Percentiles rank a stretch among this genome's conserved stretches.
phyloP scores from a whole-genome alignment of 2,888 invertebrate genomes.

The Drosophila rubida region DNA sequence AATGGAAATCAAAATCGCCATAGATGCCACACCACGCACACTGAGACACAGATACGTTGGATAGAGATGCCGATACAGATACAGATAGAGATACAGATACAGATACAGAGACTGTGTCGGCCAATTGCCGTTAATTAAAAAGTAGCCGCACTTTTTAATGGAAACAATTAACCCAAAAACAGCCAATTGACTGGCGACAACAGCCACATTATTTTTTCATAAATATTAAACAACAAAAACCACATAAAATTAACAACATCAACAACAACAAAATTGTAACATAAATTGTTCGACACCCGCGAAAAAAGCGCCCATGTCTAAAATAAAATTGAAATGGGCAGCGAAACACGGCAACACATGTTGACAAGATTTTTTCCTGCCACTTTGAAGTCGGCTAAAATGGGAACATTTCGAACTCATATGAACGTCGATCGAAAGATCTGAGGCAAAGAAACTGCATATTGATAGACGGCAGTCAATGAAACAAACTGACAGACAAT shows the following conservation, averaged over 20 bases:
- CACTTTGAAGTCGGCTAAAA: constrained; percentile 41
- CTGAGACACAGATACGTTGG: constrained; percentile 22
- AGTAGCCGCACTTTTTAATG: constrained; percentile 77
- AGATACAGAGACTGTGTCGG: constrained; percentile 47
- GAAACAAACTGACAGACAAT: constrained; percentile 44
- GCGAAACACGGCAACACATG: constrained; percentile 61
- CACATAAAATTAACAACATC: constrained; percentile 3
- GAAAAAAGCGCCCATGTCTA: constrained; percentile 21
- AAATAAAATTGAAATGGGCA: constrained; percentile 45
- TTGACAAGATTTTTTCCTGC: constrained; percentile 55
- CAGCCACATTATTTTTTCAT: constrained; percentile 40
- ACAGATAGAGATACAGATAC: constrained; percentile 21
- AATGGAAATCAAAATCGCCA: constrained; percentile 70
- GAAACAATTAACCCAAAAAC: constrained; percentile 81
- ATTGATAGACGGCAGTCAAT: constrained; percentile 28
- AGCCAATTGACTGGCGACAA: constrained; percentile 67
- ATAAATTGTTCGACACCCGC: constrained; percentile 46
- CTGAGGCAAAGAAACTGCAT: constrained; percentile 14
- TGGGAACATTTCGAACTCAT: constrained; percentile 21
- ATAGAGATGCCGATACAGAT: not conserved
- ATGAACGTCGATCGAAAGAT: constrained; percentile 28
- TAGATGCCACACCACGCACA: constrained; percentile 35
- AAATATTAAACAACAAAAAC: constrained; percentile 39
- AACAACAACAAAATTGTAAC: constrained; percentile 41
- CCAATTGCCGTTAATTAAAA: constrained; percentile 78